These are phyloP conservation scores for Haliaeetus leucogaster DNA, from an alignment of 2,113 vertebrate genomes.

Conservation along the genomic window DNA sequence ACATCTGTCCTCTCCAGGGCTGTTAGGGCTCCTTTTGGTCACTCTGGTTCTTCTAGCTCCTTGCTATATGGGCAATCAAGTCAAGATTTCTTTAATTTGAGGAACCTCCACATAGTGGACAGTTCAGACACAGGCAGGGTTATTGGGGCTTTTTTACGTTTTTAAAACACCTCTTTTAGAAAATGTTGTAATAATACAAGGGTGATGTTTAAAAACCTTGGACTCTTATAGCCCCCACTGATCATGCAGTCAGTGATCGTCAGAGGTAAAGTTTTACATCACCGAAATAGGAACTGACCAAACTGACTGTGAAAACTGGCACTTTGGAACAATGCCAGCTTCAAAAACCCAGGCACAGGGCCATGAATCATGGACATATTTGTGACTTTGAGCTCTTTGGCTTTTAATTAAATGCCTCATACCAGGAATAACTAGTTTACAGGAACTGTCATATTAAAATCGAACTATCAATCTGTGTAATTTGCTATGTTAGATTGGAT, in stretches of 20 bases:
- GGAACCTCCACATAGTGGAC: background rate
- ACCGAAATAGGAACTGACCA: background rate
- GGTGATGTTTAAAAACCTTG: background rate
- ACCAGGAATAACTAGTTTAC: background rate
- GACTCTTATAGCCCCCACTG: background rate
- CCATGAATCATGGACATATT: background rate
- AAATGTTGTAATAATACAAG: background rate
- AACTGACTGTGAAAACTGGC: background rate
- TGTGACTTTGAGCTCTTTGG: background rate
- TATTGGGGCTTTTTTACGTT: background rate
- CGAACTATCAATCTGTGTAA: background rate
- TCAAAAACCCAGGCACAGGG: background rate
- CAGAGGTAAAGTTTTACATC: background rate
- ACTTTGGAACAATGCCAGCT: background rate
- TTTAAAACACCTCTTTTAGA: background rate
- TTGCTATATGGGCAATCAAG: background rate
- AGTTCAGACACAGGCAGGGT: background rate
- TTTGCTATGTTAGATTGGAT: background rate
- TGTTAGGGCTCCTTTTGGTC: background rate
- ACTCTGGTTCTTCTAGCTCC: background rate
- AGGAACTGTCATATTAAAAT: background rate
- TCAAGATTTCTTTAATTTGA: background rate
- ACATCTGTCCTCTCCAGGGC: background rate
- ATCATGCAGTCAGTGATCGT: background rate
- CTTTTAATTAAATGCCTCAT: background rate